Evolutionary conservation across 1,140 invertebrate species (phyloP).

Genomic region (Drosophila tristis): DNA sequence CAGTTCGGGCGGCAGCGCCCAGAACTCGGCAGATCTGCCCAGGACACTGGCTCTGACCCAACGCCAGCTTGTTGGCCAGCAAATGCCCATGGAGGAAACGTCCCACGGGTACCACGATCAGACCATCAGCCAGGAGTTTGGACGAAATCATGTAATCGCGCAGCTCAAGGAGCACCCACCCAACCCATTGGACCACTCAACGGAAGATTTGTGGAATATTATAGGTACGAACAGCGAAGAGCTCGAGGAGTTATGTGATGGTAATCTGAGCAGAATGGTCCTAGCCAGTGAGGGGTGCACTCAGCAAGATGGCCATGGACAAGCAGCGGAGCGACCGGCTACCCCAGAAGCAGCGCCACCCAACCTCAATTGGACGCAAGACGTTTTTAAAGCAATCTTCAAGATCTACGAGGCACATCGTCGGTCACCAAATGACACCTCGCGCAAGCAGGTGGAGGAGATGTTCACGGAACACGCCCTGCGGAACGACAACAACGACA

Average conservation of each 20-base stretch:
- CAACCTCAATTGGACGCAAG: constrained; percentile 16
- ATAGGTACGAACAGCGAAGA: too few species aligned
- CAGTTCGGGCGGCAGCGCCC: constrained; percentile 49
- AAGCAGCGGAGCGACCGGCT: neutral
- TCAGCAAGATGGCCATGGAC: constrained; percentile 37
- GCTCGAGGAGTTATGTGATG: too few species aligned
- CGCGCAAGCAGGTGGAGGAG: constrained; percentile 40
- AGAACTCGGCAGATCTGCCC: constrained; percentile 72
- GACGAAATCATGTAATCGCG: constrained; percentile 40
- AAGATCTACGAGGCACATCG: constrained; percentile 54
- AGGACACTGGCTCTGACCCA: constrained; percentile 55
- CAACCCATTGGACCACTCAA: too few species aligned
- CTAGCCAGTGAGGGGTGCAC: too few species aligned
- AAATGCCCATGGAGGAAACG: constrained; percentile 6
- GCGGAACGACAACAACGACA: constrained; percentile 66
- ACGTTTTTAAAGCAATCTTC: constrained; percentile 57
- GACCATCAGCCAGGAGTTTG: constrained; percentile 73
- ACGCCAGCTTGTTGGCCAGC: constrained; percentile 4
- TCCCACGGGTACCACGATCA: constrained; percentile 45
- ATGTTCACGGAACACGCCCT: constrained; percentile 61
- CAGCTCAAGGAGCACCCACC: too few species aligned
- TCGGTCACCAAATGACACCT: neutral
- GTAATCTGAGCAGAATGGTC: too few species aligned
- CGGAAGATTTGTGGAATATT: too few species aligned
- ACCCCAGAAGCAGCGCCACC: neutral